Evolutionary conservation across 64 coral and sea anemone genomes (phyloP).

Genomic region (Pocillopora damicornis): DNA sequence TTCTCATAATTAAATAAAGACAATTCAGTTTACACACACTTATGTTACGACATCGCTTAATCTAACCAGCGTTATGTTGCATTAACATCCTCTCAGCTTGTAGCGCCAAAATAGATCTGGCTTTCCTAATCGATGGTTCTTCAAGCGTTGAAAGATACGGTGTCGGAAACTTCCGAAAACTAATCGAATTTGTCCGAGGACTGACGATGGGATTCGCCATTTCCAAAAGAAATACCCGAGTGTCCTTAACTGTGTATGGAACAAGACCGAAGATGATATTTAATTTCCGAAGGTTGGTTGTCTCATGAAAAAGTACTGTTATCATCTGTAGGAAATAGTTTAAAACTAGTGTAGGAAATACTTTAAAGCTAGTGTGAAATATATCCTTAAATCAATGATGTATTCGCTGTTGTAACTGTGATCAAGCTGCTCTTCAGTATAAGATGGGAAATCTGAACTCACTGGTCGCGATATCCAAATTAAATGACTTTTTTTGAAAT

Average conservation of each 20-base stretch:
- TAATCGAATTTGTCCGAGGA: conserved; percentile 61
- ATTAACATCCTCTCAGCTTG: conserved; percentile 45
- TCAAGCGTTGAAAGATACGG: conserved; percentile 66
- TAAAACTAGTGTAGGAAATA: neutral
- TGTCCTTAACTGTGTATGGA: conserved; percentile 68
- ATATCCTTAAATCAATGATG: too few species aligned
- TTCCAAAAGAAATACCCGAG: conserved; percentile 37
- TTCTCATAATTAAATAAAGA: too few species aligned
- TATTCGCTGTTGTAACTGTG: too few species aligned
- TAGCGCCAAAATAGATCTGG: conserved; percentile 63
- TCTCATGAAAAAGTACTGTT: too few species aligned
- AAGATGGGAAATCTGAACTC: too few species aligned
- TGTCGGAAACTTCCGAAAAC: conserved; percentile 70
- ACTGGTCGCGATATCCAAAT: too few species aligned
- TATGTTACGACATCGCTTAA: too few species aligned
- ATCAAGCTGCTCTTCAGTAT: too few species aligned
- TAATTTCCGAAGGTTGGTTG: conserved; percentile 27
- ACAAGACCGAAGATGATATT: conserved; percentile 43
- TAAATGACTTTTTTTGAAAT: too few species aligned
- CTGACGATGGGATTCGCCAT: conserved; percentile 67
- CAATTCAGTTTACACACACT: too few species aligned
- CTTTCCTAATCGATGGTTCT: conserved; percentile 75
- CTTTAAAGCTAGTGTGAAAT: too few species aligned
- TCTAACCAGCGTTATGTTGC: neutral
- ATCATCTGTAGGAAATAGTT: neutral